phyloP scores from a whole-genome alignment of 1,140 invertebrate genomes.

The Cyclargus thomasi region DNA sequence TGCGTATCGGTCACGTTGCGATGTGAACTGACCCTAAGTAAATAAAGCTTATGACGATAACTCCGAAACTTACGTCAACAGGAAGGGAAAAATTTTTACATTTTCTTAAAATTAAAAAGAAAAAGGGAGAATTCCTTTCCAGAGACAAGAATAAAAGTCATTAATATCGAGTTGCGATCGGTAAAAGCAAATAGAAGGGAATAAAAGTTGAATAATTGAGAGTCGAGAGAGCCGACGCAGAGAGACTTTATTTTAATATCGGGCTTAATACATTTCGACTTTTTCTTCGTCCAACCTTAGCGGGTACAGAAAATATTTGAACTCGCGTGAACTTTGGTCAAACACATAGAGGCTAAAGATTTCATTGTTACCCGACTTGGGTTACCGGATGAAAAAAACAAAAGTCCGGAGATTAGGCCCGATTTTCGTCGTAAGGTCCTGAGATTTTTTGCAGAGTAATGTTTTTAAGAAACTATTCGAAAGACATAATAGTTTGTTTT shows the following conservation, averaged over 20 bases:
- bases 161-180: background rate
- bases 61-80: background rate
- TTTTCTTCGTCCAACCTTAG: background rate
- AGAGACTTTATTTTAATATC: background rate
- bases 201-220: slow-evolving; percentile 1
- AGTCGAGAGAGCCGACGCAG: background rate
- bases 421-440: too few relatives aligned
- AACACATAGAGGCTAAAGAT: too few relatives aligned
- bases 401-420: too few relatives aligned
- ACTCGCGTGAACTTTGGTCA: too few relatives aligned
- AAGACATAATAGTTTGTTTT: too few relatives aligned
- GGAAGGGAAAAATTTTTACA: background rate
- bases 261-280: background rate
- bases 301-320: too few relatives aligned
- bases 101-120: background rate
- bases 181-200: background rate
- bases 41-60: background rate
- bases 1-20: too few relatives aligned
- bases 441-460: too few relatives aligned
- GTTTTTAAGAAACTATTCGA: too few relatives aligned
- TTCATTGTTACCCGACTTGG: too few relatives aligned
- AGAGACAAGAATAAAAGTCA: background rate
- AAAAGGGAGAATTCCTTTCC: background rate
- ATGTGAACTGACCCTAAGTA: too few relatives aligned
- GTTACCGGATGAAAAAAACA: too few relatives aligned